Evolutionary conservation across 2,113 vertebrate species (phyloP).

Genomic region (Cochlearius cochlearius): DNA sequence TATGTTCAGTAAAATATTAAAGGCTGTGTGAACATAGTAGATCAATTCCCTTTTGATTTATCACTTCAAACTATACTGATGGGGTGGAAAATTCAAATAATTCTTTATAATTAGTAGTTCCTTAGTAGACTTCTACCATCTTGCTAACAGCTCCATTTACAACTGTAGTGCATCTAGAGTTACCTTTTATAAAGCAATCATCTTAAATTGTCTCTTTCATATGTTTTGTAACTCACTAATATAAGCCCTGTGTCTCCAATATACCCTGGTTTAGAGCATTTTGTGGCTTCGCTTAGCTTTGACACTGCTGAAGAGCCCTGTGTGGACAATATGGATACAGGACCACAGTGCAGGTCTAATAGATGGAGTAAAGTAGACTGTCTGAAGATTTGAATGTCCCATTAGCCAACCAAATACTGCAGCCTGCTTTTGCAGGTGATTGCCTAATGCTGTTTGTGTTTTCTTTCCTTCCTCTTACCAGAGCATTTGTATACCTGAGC

Average conservation of each 20-base stretch:
- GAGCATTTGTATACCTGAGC: slow-evolving; percentile 98
- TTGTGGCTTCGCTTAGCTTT: neutral
- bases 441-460: slow-evolving; percentile 2
- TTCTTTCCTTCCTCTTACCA: slow-evolving; percentile 59
- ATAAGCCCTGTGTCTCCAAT: neutral
- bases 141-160: neutral
- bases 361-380: neutral
- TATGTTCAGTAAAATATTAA: neutral
- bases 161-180: neutral
- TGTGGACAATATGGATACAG: neutral
- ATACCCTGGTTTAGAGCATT: neutral
- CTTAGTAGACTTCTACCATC: neutral
- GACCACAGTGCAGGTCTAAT: neutral
- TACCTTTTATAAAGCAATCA: neutral
- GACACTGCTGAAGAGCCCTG: neutral
- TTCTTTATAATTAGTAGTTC: neutral
- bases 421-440: neutral
- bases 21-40: neutral
- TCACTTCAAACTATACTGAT: neutral
- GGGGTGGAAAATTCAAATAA: neutral
- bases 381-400: neutral
- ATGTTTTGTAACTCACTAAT: neutral
- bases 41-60: neutral
- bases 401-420: neutral
- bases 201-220: neutral